Conservation (phyloP, 2,113 vertebrate genomes). For the Neogale vison region DNA sequence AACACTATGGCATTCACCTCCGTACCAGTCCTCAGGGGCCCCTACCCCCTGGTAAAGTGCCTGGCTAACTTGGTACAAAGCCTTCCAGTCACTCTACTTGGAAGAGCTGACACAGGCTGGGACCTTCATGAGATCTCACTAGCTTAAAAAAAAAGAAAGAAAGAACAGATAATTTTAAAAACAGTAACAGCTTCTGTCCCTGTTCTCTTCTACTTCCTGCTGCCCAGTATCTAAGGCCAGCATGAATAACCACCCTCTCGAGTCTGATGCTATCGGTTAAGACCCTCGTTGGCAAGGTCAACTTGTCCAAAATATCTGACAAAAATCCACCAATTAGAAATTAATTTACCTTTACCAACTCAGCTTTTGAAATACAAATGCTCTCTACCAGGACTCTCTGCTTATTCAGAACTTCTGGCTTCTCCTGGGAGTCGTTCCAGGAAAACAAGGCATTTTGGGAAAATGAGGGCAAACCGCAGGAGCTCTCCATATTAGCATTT, state of each 20-base stretch:
- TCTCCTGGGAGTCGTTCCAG: neutral
- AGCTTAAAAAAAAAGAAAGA: neutral
- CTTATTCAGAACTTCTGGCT: neutral
- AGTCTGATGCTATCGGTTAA: too few relatives aligned
- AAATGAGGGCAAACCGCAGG: neutral
- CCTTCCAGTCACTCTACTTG: neutral
- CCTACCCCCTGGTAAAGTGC: neutral
- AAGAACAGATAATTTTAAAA: neutral
- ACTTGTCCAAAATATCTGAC: neutral
- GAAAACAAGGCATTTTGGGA: constrained; percentile 11
- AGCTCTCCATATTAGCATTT: neutral
- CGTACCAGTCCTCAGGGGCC: neutral
- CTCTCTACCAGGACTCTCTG: neutral
- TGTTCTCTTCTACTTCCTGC: neutral
- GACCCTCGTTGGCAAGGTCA: neutral
- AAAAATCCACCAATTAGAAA: neutral
- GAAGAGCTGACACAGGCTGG: neutral
- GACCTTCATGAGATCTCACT: neutral
- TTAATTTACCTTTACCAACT: neutral
- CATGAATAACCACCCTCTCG: neutral
- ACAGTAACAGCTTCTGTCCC: neutral
- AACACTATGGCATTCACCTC: neutral
- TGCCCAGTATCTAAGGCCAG: neutral
- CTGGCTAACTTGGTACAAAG: neutral
- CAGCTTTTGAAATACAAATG: neutral